Conservation (phyloP, 2,888 invertebrate genomes). For the Agapetus fuscipes region DNA sequence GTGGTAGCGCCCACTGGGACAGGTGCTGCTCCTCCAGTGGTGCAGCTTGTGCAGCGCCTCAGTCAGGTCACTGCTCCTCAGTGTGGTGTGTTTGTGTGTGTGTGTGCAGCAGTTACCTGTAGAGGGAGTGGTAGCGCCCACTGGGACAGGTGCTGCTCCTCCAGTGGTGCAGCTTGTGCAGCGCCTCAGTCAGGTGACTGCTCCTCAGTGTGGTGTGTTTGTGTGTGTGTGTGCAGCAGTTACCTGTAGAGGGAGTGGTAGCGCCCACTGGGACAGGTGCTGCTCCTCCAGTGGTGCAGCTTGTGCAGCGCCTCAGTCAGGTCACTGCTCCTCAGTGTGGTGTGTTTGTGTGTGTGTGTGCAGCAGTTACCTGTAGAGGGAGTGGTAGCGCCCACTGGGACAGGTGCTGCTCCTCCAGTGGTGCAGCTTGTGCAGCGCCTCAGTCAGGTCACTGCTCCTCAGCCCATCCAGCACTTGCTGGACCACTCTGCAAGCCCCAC, state of each 20-base stretch:
- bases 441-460: slow-evolving; percentile 73
- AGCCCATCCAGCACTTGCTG: slow-evolving; percentile 75
- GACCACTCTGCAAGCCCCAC: slow-evolving; percentile 74
- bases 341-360: too few species aligned
- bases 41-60: slow-evolving; percentile 43
- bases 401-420: slow-evolving; percentile 37
- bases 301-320: slow-evolving; percentile 50
- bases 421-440: slow-evolving; percentile 39
- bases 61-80: slow-evolving; percentile 75
- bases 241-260: slow-evolving; percentile 33
- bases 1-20: slow-evolving; percentile 34
- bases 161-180: slow-evolving; percentile 38
- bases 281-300: slow-evolving; percentile 38
- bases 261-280: slow-evolving; percentile 31
- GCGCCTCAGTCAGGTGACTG: slow-evolving; percentile 66
- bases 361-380: slow-evolving; percentile 30
- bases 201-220: too few species aligned
- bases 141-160: slow-evolving; percentile 32
- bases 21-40: slow-evolving; percentile 37
- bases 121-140: slow-evolving; percentile 37
- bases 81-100: too few species aligned
- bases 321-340: slow-evolving; percentile 80
- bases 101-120: too few species aligned
- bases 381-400: slow-evolving; percentile 36
- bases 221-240: too few species aligned